Evolutionary conservation across 1,140 invertebrate species (phyloP).

Genomic region (Pteromalus puparum): DNA sequence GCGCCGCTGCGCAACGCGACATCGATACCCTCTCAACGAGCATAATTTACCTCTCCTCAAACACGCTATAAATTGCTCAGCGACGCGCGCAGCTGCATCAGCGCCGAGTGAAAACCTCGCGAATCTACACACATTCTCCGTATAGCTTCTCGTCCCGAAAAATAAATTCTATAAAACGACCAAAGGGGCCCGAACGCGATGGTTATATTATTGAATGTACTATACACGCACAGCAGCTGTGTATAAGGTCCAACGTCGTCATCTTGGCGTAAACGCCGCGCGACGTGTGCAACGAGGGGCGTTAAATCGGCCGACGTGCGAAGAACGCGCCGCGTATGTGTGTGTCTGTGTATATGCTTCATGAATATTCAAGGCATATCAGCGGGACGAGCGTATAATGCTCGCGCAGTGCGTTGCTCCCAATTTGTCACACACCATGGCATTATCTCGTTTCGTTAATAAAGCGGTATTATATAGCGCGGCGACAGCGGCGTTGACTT

Average conservation of each 20-base stretch:
- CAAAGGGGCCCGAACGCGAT: not conserved
- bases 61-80: slow-evolving; percentile 28
- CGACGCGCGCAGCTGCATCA: not conserved
- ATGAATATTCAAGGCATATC: slow-evolving; percentile 57
- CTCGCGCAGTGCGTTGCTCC: slow-evolving; percentile 68
- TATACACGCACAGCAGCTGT: no score
- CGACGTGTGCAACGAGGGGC: not conserved
- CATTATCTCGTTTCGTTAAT: slow-evolving; percentile 75
- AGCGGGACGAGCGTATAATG: slow-evolving; percentile 47
- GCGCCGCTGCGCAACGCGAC: slow-evolving; percentile 13
- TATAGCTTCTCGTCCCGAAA: not conserved
- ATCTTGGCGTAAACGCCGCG: slow-evolving; percentile 23
- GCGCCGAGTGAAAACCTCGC: not conserved
- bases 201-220: slow-evolving; percentile 22
- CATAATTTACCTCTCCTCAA: slow-evolving; percentile 25
- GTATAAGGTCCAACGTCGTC: not conserved
- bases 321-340: slow-evolving; percentile 47
- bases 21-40: slow-evolving; percentile 49
- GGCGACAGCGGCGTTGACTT: not conserved
- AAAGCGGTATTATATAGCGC: slow-evolving; percentile 69
- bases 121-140: not conserved
- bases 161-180: not conserved
- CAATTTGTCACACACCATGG: slow-evolving; percentile 75
- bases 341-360: slow-evolving; percentile 26
- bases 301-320: slow-evolving; percentile 55